Conservation (phyloP, 1,140 invertebrate genomes). For the Andricus grossulariae region DNA sequence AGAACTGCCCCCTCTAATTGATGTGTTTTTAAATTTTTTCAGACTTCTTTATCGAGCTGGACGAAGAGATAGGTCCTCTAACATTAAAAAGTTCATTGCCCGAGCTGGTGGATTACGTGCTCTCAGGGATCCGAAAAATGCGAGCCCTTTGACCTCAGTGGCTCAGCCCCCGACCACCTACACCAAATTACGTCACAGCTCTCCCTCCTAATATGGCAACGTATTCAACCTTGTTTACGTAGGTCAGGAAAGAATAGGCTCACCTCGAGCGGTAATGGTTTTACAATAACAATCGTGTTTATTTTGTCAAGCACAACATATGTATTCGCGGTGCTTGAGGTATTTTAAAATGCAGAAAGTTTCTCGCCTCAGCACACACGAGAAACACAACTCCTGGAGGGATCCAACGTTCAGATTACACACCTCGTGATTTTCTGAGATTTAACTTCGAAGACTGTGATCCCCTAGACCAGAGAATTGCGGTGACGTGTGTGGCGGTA, state of each 20-base stretch:
- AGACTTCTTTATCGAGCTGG: constrained; percentile 89
- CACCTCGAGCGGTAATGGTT: not conserved
- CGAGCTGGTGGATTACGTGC: constrained; percentile 86
- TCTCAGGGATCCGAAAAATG: constrained; percentile 81
- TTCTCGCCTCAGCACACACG: not conserved
- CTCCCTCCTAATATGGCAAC: constrained; percentile 72
- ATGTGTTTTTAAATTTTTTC: constrained; percentile 59
- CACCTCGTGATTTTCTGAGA: constrained; percentile 19
- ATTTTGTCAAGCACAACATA: constrained; percentile 9
- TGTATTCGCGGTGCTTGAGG: constrained; percentile 7
- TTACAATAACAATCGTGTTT: not conserved
- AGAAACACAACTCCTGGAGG: constrained; percentile 14
- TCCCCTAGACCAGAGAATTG: constrained; percentile 3
- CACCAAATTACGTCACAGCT: constrained; percentile 72
- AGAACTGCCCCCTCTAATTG: not conserved
- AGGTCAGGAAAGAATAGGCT: constrained; percentile 41
- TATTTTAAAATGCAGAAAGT: constrained; percentile 9
- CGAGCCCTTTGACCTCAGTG: constrained; percentile 75
- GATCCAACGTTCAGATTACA: constrained; percentile 20
- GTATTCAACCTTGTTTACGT: constrained; percentile 71
- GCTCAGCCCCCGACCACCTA: constrained; percentile 75
- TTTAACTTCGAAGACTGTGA: constrained; percentile 14
- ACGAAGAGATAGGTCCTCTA: constrained; percentile 83
- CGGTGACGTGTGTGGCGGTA: not conserved
- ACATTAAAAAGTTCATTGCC: constrained; percentile 85